Percentiles rank a stretch among this genome's conserved stretches.
phyloP scores from a whole-genome alignment of 1,140 invertebrate genomes.

The Phymastichus coffea region DNA sequence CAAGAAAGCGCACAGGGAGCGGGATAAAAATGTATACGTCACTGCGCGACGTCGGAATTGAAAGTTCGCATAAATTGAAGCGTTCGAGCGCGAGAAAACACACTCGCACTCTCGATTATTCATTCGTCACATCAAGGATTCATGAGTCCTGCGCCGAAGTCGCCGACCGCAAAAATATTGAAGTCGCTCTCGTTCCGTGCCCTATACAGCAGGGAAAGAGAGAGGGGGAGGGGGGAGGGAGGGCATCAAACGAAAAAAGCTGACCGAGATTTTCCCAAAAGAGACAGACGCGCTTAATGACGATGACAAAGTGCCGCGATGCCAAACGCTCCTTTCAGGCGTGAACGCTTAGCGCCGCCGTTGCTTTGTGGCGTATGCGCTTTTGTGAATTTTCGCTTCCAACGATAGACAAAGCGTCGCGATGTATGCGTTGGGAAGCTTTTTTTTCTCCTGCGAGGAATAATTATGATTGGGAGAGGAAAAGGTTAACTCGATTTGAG shows the following conservation, averaged over 20 bases:
- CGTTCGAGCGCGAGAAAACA: constrained; percentile 8
- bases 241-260: too few relatives aligned
- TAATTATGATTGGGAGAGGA: too few relatives aligned
- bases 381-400: too few relatives aligned
- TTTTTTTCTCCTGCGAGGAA: too few relatives aligned
- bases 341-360: too few relatives aligned
- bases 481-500: too few relatives aligned
- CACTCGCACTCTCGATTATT: constrained; percentile 27
- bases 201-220: constrained; percentile 11
- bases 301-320: neutral
- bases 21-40: constrained; percentile 6
- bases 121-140: constrained; percentile 25
- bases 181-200: too few relatives aligned
- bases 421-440: too few relatives aligned
- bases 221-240: neutral
- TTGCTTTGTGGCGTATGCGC: too few relatives aligned
- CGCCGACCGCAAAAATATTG: constrained; percentile 35
- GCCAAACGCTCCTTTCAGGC: too few relatives aligned
- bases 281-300: neutral
- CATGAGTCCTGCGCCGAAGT: constrained; percentile 25
- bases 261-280: constrained; percentile 17
- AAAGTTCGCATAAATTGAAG: constrained; percentile 16
- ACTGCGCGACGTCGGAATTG: neutral
- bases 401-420: too few relatives aligned
- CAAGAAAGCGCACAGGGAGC: constrained; percentile 5